A percentile compares a stretch with the other conserved stretches of the same genome.
Conservation (phyloP, 2,113 vertebrate genomes). For the Rostratula benghalensis region DNA sequence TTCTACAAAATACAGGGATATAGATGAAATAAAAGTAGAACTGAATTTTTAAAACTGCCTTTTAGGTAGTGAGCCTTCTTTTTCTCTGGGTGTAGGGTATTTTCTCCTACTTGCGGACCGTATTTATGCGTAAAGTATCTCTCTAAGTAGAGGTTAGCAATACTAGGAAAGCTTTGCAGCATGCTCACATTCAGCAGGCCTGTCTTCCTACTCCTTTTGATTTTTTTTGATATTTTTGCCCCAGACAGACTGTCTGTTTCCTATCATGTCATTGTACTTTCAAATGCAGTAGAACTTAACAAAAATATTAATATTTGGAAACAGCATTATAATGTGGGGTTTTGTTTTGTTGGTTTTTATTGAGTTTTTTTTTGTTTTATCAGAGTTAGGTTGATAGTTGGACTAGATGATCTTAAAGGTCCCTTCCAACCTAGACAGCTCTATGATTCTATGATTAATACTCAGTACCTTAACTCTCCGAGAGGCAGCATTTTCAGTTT, state of each 20-base stretch:
- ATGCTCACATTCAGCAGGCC: neutral
- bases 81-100: neutral
- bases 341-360: too few relatives aligned
- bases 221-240: too few relatives aligned
- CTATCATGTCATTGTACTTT: rapidly evolving
- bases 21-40: neutral
- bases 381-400: too few relatives aligned
- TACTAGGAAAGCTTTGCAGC: neutral
- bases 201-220: neutral
- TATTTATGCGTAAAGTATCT: neutral
- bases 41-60: neutral
- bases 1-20: neutral
- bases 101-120: neutral
- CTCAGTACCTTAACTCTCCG: neutral
- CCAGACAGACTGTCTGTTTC: neutral
- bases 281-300: neutral
- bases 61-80: neutral
- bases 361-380: too few relatives aligned
- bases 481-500: neutral
- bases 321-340: neutral
- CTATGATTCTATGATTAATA: neutral
- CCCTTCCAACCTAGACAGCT: too few relatives aligned
- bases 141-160: neutral
- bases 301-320: neutral
- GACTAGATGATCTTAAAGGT: too few relatives aligned